Conservation (phyloP, 1,140 invertebrate species). For the Saccostrea glomerata region DNA sequence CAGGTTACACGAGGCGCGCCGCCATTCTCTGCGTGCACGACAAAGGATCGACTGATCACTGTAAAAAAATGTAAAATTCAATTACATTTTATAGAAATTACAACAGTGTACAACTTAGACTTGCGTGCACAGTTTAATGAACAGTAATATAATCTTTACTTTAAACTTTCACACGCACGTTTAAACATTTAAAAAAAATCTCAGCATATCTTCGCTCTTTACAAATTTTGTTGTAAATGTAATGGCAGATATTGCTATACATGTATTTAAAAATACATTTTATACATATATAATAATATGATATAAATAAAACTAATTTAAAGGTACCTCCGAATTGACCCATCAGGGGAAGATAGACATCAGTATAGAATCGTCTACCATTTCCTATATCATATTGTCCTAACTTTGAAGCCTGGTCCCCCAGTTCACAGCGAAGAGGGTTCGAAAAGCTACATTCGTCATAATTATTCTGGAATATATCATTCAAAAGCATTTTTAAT, state of each 20-base stretch:
- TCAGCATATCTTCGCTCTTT: no score
- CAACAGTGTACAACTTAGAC: background rate
- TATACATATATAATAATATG: no score
- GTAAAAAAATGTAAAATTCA: constrained; percentile 23
- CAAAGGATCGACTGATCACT: constrained; percentile 61
- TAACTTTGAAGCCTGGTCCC: constrained; percentile 91
- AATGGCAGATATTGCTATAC: no score
- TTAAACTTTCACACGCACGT: no score
- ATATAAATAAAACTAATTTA: background rate
- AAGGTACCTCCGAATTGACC: constrained; percentile 76
- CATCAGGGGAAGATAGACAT: constrained; percentile 91
- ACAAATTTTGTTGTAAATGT: no score
- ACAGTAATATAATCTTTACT: no score
- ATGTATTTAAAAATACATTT: no score
- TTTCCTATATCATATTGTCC: constrained; percentile 91
- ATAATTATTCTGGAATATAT: constrained; percentile 80
- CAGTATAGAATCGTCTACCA: constrained; percentile 88
- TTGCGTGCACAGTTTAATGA: background rate
- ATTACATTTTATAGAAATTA: background rate
- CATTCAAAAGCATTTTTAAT: background rate
- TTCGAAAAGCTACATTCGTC: constrained; percentile 92
- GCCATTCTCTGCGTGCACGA: constrained; percentile 87
- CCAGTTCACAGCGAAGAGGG: constrained; percentile 94
- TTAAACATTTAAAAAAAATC: no score
- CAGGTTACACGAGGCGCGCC: constrained; percentile 74